Base-by-base conservation (phyloP, 2,888 invertebrate species). In the Pharmacophagus antenor region DNA sequence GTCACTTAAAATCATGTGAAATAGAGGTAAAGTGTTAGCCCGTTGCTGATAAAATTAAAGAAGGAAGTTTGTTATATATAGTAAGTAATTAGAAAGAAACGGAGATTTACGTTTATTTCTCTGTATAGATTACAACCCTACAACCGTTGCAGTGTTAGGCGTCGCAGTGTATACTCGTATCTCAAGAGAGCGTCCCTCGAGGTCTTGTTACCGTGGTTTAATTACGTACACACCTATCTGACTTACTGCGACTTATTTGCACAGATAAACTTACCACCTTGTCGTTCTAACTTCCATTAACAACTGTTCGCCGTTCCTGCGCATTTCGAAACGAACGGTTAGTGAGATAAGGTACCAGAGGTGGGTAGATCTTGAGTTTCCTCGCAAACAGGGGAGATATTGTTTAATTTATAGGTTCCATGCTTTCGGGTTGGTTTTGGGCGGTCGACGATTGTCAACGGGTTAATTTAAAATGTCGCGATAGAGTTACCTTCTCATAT, bases 211-310 rank as follows among this genome's bases (percentile, higher is more conserved):
- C 79, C 77, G 76, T 77, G 76, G 72, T 73, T 76, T 86, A 87
- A 88, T 87, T 85, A 86, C 76, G 70, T 72, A 71, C 70, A 76
- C 82, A 86, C 85, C 85, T 85, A 84, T 83, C 82, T 80, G 71
- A 71, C 75, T 78, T 84, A 85, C 79, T 71, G 72, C 65, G 67
- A 76, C 68, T 75, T 83, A 76, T 83, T 85, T 84, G 78, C 74
- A 68, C 66, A 64, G 65, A 62, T 62, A 59, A 60, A 66, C 66
- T 71, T 72, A 65, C 67, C 68, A 74, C 74, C 72, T 73, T 72
- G 71, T 73, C 75, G 73, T 67, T 66, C 67, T 74, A 64, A 72
- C 63, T 55, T 66, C 67, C 70, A 65, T 62, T 62, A 60, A 59
- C 46, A 56, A 25, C 31, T 46, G 57, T 52, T 62, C n/a, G 61